Base-by-base conservation (phyloP, 1,140 invertebrate genomes). In the Chrysomallon squamiferum region DNA sequence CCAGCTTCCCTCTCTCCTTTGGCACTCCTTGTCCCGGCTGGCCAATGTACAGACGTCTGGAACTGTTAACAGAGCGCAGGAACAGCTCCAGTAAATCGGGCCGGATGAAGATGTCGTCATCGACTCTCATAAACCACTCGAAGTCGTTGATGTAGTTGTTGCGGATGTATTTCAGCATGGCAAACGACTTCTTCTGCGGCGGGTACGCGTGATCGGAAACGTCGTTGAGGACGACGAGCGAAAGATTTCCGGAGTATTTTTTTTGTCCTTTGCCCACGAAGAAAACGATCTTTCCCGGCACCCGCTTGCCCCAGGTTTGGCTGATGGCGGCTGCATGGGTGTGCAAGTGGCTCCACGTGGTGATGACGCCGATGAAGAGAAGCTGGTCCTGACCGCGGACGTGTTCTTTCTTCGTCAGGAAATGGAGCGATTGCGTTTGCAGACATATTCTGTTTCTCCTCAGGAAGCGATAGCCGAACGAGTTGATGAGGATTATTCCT, bases 101-200 rank as follows among this genome's bases (percentile, higher is more conserved):
- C 69, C 93, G 88, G 0, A 98, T 91, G 80, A 96, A 98, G 27
- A 98, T 91, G 82, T 99, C 96, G 83, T 99, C 96, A 81, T 99
- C 96, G 0, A 95, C 95, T 25, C 96, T 88, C 84, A 98, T 89
- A 79, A 98, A 98, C 94, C 94, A 98, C 85, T 98, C 94, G 85
- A 92, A 98, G 29, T 90, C 88, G 74, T 96, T 91, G 11, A 88
- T 91, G 76, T 91, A 97, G 78, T 97, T 90, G 77, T 96, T 93
- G 86, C 94, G 93, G 93, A 99, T 97, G 85, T 97, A 95, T 78
- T 97, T 91, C 2, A 99, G 87, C 96, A 98, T 98, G 71, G 95
- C 89, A 80, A 98, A 98, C 0, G 95, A 96, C 84, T 99, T 99
- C 86, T 97, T 98, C 81, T 98, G 96, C 0, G 96, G 96, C 20